Base-by-base conservation (phyloP, 92 coral and sea anemone species). In the Porites cylindrica region DNA sequence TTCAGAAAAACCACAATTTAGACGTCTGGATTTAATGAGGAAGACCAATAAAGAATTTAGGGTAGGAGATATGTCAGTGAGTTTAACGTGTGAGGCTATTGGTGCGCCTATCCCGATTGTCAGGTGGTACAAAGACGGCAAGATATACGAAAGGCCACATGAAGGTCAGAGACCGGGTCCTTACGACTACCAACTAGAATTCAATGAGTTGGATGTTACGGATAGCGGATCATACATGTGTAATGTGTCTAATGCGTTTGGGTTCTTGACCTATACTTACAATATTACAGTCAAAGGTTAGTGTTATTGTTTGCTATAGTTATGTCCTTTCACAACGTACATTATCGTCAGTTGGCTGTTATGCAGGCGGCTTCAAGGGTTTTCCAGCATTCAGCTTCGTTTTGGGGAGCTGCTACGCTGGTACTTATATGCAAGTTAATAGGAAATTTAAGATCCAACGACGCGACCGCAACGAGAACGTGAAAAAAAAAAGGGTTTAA, bases 201-300 rank as follows among this genome's bases (percentile, higher is more conserved):
- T 97, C 53, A 62, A 32, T 24, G 92, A 78, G 7, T 81, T 90
- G 23, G 91, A 90, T 20, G 90, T 95, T 1, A 10, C 16, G 0
- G 95, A 97, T 68, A 51, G 69, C 29, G 99, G 99, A 20, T 53
- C 8, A 7, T 97, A 93, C 95, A 80, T 66, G 13, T 97, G 99
- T 72, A 90, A 92, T 72, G 99, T 97, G 50, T 79, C 93, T 6
- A 97, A 97, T 79, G 82, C 63, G 47, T 82, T 82, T 81, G 99
- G 98, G 4, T 90, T 87, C 89, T 72, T 97, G 17, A 89, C 89
- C 17, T 70, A 90, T 83, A 79, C 90, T 0, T 97, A 90, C 85
- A 84, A 21, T 10, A 83, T 97, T 24, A 88, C 91, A 43, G 97
- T 97, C 1, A 29, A 81, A 72, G 96, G 99, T 97, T 77, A 72